Conservation (phyloP, 2,797 vertebrate genomes). For the Chrysocyon brachyurus region DNA sequence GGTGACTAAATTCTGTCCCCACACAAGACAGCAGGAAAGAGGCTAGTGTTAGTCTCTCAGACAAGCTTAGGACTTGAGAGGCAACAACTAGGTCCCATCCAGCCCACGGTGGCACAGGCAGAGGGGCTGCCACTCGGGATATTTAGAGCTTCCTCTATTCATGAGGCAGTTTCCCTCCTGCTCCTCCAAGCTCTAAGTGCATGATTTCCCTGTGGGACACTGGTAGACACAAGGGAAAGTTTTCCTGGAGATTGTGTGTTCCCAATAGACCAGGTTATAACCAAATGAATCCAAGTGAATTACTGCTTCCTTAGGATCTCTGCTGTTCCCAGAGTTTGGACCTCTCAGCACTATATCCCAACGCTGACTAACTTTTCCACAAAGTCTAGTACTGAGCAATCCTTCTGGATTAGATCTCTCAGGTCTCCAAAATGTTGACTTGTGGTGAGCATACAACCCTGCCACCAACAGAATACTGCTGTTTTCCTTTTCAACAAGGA, state of each 20-base stretch:
- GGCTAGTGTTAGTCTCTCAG: neutral
- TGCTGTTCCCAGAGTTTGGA: neutral
- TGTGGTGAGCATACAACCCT: neutral
- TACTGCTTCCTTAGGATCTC: neutral
- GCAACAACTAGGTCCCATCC: neutral
- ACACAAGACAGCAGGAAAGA: neutral
- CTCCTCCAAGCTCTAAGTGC: neutral
- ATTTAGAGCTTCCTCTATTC: neutral
- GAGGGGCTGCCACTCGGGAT: neutral
- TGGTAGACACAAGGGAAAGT: neutral
- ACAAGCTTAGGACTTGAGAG: neutral
- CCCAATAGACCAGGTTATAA: neutral
- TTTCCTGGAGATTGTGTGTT: neutral
- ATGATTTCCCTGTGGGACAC: neutral
- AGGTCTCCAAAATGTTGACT: neutral
- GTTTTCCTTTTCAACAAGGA: neutral
- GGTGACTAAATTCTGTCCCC: neutral
- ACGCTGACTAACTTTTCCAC: neutral
- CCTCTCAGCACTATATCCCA: neutral
- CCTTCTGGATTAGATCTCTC: neutral
- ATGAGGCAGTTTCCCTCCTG: neutral
- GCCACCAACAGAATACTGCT: neutral
- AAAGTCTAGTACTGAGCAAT: neutral
- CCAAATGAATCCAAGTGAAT: neutral
- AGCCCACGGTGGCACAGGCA: neutral